Evolutionary conservation across 2,888 invertebrate genomes (phyloP).

Genomic region (Pachydiplax longipennis): DNA sequence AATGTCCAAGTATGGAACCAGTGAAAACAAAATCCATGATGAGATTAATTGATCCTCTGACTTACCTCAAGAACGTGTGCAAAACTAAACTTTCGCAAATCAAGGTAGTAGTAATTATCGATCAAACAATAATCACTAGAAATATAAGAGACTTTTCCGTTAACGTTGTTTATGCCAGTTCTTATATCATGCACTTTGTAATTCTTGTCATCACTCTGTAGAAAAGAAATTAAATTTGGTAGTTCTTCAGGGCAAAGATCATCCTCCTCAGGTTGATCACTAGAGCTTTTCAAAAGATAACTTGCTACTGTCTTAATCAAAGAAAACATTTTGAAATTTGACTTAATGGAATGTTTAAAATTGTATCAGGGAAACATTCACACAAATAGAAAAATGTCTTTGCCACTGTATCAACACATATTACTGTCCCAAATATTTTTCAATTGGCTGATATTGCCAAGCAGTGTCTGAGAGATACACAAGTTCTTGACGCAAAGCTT

Average conservation of each 20-base stretch:
- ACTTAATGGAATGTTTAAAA: background rate
- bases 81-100: slow-evolving; percentile 55
- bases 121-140: slow-evolving; percentile 64
- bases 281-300: background rate
- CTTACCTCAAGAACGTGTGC: background rate
- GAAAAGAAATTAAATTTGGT: background rate
- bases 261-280: slow-evolving; percentile 48
- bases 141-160: slow-evolving; percentile 64
- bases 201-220: background rate
- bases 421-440: slow-evolving; percentile 70
- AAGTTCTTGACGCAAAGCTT: slow-evolving; percentile 75
- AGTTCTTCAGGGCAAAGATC: slow-evolving; percentile 52
- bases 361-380: background rate
- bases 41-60: background rate
- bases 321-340: background rate
- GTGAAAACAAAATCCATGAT: background rate
- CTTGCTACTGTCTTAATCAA: background rate
- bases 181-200: background rate
- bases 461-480: slow-evolving; percentile 80
- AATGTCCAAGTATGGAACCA: background rate
- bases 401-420: too few relatives aligned
- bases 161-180: background rate
- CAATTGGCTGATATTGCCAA: slow-evolving; percentile 79
- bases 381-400: background rate
- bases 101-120: slow-evolving; percentile 67